phyloP scores from a whole-genome alignment of 53 echinoderm and acorn worm genomes.

The Luidia sarsii region DNA sequence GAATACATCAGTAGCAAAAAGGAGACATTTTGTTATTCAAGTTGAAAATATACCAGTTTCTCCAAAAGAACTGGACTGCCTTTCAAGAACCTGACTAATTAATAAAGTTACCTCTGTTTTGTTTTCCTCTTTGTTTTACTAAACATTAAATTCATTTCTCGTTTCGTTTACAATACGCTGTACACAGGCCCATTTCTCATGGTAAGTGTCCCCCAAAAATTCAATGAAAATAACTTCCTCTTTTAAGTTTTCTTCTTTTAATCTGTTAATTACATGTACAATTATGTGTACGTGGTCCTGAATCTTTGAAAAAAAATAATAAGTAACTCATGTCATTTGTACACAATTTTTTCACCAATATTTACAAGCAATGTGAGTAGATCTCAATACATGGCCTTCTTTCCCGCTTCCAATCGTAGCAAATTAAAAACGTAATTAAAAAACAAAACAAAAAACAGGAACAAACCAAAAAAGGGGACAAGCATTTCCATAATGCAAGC shows the following conservation, averaged over 20 bases:
- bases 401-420: neutral
- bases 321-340: slow-evolving; percentile 43
- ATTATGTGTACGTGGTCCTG: slow-evolving; percentile 48
- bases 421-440: slow-evolving; percentile 14
- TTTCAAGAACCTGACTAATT: slow-evolving; percentile 44
- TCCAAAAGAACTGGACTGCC: slow-evolving; percentile 34
- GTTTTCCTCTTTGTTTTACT: slow-evolving; percentile 2
- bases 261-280: slow-evolving; percentile 24
- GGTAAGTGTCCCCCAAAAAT: neutral
- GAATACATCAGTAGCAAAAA: slow-evolving; percentile 59
- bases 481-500: slow-evolving; percentile 33
- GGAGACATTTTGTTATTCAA: slow-evolving; percentile 2
- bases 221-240: slow-evolving; percentile 44
- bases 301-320: slow-evolving; percentile 33
- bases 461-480: neutral
- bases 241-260: slow-evolving; percentile 11
- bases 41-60: slow-evolving; percentile 51
- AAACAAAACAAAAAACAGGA: slow-evolving; percentile 12
- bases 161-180: slow-evolving; percentile 43
- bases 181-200: neutral
- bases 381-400: neutral
- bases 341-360: slow-evolving; percentile 35
- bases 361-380: slow-evolving; percentile 40
- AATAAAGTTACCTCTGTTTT: slow-evolving; percentile 8
- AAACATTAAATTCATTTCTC: slow-evolving; percentile 29